A percentile compares a stretch with the other conserved stretches of the same genome.
These are phyloP conservation scores for Hoplodrina ambigua DNA, from an alignment of 2,888 invertebrate species.

Conservation along the genomic window DNA sequence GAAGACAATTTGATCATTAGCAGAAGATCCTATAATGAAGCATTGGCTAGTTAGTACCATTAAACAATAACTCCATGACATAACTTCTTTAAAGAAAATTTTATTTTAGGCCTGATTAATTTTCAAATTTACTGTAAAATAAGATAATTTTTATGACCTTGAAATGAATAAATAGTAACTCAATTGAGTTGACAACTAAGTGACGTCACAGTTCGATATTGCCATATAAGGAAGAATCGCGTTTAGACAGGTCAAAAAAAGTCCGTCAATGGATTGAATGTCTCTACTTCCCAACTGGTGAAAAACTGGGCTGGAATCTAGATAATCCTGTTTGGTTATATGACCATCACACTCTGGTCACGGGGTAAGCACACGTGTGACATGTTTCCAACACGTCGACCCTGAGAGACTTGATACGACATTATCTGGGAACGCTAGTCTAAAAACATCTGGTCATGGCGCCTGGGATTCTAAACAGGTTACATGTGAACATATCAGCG, in stretches of 20 bases:
- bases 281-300: background rate
- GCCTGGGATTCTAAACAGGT: constrained; percentile 7
- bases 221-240: too few species aligned
- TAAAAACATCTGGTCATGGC: constrained; percentile 34
- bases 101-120: too few species aligned
- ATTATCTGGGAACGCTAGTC: constrained; percentile 35
- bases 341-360: constrained; percentile 19
- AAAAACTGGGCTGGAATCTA: constrained; percentile 8
- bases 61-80: too few species aligned
- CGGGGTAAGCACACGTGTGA: constrained; percentile 32
- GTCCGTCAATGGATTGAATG: too few species aligned
- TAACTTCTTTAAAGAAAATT: too few species aligned
- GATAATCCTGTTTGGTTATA: constrained; percentile 21
- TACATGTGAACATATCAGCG: background rate
- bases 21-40: background rate
- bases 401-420: constrained; percentile 20
- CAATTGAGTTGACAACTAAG: too few species aligned
- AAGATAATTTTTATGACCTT: too few species aligned
- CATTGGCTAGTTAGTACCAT: background rate
- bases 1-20: too few species aligned
- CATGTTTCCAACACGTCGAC: constrained; percentile 30
- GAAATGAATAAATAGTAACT: too few species aligned
- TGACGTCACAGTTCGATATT: too few species aligned
- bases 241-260: too few species aligned
- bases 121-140: too few species aligned